Evolutionary conservation across 2,888 invertebrate species (phyloP), one percentile per base, ranked within the genome.

Genomic region (Idaea dimidiata): DNA sequence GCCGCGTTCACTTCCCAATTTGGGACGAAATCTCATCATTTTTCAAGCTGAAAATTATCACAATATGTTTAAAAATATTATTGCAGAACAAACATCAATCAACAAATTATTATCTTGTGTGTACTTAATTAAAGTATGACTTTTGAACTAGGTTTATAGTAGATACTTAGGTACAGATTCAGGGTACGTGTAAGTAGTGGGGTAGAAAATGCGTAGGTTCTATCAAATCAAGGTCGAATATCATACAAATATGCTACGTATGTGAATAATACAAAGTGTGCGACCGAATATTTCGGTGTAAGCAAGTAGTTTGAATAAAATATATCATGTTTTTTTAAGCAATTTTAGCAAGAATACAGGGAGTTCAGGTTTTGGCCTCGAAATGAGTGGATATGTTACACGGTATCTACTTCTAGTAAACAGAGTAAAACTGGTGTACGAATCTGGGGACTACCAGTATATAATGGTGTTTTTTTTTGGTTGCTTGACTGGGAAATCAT

Each of bases 1-100:
- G 81, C 94, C 94, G 71, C 94, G 88, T 76, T 95, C 94, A 76
- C 94, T 94, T 74, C 95, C 93, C 86, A 94, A 81, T 84, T 95
- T 95, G 70, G 94, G 91, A 62, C 94, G 93, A 91, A 94, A 93
- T 74, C 93, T 88, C 83, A 94, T 90, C 94, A 94, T 94, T 70
- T 72, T 83, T 43, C 54, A 65, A 66, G 66, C 78, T 81, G 60
- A 32, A 54, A 53, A 6, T 54, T 3, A n/a, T 5, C 53, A 65
- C 8, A 62, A 59, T 17, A 57, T 31, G 18, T 57, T 14, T 18
- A 10, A 8, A 57, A 24, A 7, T 8, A 31, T 5, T n/a, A n/a
- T 2, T 8, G 33, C 10, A 8, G 7, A 7, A 43, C 8, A 43
- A 14, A 43, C 8, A 8, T 8, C 3, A 8, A 14, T 3, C 10